These are phyloP conservation scores for Sesamia nonagrioides DNA, from an alignment of 1,140 invertebrate species.

Conservation along the genomic window DNA sequence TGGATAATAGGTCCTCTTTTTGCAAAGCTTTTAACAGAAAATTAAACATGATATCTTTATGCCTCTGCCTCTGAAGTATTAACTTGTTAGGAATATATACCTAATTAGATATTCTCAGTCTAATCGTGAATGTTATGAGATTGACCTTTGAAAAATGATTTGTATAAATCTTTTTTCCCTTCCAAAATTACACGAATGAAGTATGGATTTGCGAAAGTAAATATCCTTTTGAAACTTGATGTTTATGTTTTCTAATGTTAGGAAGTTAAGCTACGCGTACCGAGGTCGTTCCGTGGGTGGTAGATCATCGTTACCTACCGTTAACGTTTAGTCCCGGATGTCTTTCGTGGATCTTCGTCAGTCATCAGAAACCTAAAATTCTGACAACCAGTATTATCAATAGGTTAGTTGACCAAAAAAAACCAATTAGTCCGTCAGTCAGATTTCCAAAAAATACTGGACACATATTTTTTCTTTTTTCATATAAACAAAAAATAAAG, in stretches of 20 bases:
- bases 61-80: background rate
- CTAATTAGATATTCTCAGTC: background rate
- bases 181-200: background rate
- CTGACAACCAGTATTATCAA: no score
- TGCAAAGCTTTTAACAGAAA: conserved; percentile 7
- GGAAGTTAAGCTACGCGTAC: no score
- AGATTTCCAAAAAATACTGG: no score
- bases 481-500: no score
- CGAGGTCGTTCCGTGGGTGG: no score
- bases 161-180: background rate
- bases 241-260: background rate
- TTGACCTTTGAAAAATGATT: conserved; percentile 7
- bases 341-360: no score
- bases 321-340: no score
- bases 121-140: background rate
- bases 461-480: no score
- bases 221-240: background rate
- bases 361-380: no score
- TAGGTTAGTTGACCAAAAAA: no score
- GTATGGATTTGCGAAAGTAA: background rate
- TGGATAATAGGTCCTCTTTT: background rate
- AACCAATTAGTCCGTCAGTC: no score
- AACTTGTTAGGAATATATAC: conserved; percentile 21
- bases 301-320: no score
- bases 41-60: conserved; percentile 32